Base-by-base conservation (phyloP, 2,113 vertebrate genomes). In the Sorex araneus region DNA sequence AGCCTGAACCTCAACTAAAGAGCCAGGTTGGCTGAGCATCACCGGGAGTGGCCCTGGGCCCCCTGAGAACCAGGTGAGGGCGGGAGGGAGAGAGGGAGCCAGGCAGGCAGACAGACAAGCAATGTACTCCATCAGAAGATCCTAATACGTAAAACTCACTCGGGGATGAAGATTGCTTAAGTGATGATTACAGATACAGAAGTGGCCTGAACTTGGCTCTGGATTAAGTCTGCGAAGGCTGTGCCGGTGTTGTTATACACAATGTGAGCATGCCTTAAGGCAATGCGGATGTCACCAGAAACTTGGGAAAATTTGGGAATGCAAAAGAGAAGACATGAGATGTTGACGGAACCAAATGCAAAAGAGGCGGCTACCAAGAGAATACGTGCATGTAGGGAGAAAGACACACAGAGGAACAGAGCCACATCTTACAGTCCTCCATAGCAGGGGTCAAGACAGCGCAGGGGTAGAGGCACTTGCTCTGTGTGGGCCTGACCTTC, bases 201-300 rank as follows among this genome's bases (percentile, higher is more conserved):
- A 69, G 18, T 89, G 67, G 57, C n/a, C 36, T 80, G 23, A 91
- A 84, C 36, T 32, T 60, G 60, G 34, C 4, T 45, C 9, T 67
- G 34, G 12, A 79, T 6, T 74, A 70, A 4, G 10, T 57, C 77
- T 81, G 74, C 7, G 34, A 74, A 74, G 60, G 34, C 0, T 63
- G 7, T 21, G 30, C 81, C 73, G 74, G 19, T 12, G 71, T 57
- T 12, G 71, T 57, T 67, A 32, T 18, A 10, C 23, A 73, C 15
- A 77, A 83, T 63, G 27, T 54, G 32, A 82, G 8, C 60, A 85
- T 79, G 85, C 81, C 47, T 50, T 60, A 73, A 74, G 47, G 43
- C 16, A 82, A 40, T 60, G 30, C 82, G 75, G 82, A 82, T 50
- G 57, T 66, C 71, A 90, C 23, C 76, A 67, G 60, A 69, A 47